Evolutionary conservation across 2,113 vertebrate genomes (phyloP).

Genomic region (Prunella fulvescens): DNA sequence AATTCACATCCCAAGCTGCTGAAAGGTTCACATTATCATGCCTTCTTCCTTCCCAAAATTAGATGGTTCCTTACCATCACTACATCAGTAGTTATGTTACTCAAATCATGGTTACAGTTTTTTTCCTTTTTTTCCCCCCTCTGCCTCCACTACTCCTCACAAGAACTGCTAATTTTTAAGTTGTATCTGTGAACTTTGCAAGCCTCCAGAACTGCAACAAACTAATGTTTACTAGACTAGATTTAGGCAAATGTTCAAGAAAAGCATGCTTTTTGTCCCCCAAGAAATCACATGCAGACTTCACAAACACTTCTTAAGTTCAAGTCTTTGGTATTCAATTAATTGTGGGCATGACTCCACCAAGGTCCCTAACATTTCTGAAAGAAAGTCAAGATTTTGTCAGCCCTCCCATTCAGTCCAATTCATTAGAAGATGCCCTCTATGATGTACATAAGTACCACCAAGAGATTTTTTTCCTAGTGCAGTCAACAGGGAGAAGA

Average conservation of each 20-base stretch:
- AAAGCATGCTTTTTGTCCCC: not conserved
- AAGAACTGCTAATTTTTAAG: not conserved
- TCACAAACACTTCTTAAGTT: not conserved
- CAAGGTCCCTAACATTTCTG: not conserved
- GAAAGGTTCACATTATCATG: not conserved
- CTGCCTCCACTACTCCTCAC: not conserved
- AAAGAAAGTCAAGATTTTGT: not conserved
- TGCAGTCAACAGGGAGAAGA: not conserved
- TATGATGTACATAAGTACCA: not conserved
- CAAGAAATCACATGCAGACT: not conserved
- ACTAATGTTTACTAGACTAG: not conserved
- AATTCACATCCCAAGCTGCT: not conserved
- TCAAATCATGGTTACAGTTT: not conserved
- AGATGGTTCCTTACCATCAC: not conserved
- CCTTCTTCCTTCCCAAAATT: not conserved
- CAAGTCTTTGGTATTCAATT: not conserved
- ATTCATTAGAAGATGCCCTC: not conserved
- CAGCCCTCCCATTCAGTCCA: not conserved
- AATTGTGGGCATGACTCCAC: not conserved
- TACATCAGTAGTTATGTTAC: not conserved
- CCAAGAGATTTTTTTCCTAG: not conserved
- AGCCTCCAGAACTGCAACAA: not conserved
- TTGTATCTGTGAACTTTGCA: not conserved
- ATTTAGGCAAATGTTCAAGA: not conserved
- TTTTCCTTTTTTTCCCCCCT: accelerated